These are phyloP conservation scores for Erebia palarica DNA, from an alignment of 2,888 invertebrate genomes.

Conservation along the genomic window DNA sequence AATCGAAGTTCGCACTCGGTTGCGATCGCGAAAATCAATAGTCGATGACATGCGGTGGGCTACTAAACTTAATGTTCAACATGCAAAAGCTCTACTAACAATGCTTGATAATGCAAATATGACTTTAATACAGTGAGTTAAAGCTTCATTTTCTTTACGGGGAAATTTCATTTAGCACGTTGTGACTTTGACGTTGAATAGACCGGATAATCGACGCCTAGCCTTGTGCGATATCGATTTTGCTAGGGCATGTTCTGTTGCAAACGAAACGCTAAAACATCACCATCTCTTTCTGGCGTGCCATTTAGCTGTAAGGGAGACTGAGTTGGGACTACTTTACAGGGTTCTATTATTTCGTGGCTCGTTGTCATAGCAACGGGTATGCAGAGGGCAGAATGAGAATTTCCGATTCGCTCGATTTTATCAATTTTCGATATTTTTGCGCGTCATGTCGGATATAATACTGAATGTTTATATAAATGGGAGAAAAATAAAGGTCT, in stretches of 20 bases:
- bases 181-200: slow-evolving; percentile 42
- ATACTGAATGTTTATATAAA: slow-evolving; percentile 56
- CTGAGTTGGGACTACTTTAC: slow-evolving; percentile 46
- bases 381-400: slow-evolving; percentile 57
- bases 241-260: slow-evolving; percentile 65
- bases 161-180: slow-evolving; percentile 40
- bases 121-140: slow-evolving; percentile 19
- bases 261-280: slow-evolving; percentile 48
- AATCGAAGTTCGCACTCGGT: slow-evolving; percentile 58
- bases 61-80: slow-evolving; percentile 25
- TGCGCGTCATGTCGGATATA: slow-evolving; percentile 62
- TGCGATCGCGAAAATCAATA: slow-evolving; percentile 75
- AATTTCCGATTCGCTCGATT: slow-evolving; percentile 68
- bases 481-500: slow-evolving; percentile 50
- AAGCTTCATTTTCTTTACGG: slow-evolving; percentile 29
- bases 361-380: slow-evolving; percentile 71
- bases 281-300: slow-evolving; percentile 49
- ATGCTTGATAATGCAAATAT: slow-evolving; percentile 25
- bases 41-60: slow-evolving; percentile 60
- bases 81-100: slow-evolving; percentile 12
- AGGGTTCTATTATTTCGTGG: slow-evolving; percentile 45
- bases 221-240: slow-evolving; percentile 84
- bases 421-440: slow-evolving; percentile 73
- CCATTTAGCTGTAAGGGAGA: slow-evolving; percentile 43
- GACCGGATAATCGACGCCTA: slow-evolving; percentile 80